phyloP scores from a whole-genome alignment of 2,797 vertebrate genomes.

The Hippopotamyrus pictus region DNA sequence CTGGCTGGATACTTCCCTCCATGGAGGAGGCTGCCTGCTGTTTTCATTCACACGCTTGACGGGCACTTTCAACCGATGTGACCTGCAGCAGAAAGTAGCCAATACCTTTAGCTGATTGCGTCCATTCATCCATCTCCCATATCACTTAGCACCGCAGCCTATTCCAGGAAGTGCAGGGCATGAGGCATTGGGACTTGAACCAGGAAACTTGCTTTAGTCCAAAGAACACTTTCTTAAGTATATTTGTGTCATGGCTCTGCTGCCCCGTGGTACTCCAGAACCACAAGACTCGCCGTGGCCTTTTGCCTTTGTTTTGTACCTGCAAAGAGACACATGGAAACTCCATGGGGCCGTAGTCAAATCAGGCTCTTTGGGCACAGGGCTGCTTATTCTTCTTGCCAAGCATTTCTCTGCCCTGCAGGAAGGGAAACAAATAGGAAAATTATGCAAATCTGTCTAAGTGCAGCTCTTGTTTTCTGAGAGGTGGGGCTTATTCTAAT shows the following conservation, averaged over 20 bases:
- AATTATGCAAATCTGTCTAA: background rate
- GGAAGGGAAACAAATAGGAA: conserved; percentile 1
- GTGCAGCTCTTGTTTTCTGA: background rate
- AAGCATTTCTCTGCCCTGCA: background rate
- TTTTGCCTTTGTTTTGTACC: background rate
- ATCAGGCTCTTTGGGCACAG: background rate
- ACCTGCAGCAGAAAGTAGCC: background rate
- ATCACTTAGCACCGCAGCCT: background rate
- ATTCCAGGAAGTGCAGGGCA: background rate
- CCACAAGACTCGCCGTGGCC: background rate
- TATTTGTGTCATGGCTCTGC: background rate
- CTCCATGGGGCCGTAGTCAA: background rate
- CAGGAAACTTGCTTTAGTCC: background rate
- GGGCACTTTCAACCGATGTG: background rate
- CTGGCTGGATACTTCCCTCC: background rate
- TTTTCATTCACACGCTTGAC: background rate
- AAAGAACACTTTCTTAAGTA: background rate
- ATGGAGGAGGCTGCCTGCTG: background rate
- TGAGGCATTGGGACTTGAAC: background rate
- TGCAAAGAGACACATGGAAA: background rate
- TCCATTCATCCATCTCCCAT: background rate
- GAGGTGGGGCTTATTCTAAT: background rate
- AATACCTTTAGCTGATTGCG: background rate
- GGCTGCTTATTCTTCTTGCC: background rate
- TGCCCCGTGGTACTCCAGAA: background rate